Conservation (phyloP, 2,113 vertebrate genomes). For the Ifrita kowaldi region DNA sequence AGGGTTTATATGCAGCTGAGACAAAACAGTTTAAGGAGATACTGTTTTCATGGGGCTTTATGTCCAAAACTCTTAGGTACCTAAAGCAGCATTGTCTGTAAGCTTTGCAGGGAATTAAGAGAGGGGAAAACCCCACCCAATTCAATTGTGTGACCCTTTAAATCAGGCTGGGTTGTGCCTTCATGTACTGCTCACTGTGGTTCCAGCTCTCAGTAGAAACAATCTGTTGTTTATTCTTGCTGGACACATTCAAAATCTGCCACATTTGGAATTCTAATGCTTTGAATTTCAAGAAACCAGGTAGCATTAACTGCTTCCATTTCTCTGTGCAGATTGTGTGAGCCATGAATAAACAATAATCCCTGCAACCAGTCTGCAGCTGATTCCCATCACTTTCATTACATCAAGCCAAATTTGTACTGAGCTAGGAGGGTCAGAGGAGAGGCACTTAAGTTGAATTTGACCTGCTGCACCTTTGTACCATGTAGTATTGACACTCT, state of each 20-base stretch:
- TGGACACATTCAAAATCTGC: not conserved
- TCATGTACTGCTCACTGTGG: not conserved
- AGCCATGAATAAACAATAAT: not conserved
- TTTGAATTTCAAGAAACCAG: slow-evolving; percentile 3
- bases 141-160: not conserved
- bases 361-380: not conserved
- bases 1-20: not conserved
- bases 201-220: not conserved
- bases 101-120: not conserved
- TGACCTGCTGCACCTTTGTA: not conserved
- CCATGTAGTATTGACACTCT: not conserved
- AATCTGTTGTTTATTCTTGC: not conserved
- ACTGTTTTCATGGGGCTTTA: not conserved
- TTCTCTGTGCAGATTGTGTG: not conserved
- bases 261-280: not conserved
- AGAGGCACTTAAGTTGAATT: not conserved
- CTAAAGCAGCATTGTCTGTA: not conserved
- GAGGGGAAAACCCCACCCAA: not conserved
- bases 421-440: not conserved
- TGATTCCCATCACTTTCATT: not conserved
- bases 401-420: not conserved
- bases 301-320: not conserved
- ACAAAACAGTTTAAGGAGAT: not conserved
- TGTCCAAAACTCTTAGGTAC: not conserved
- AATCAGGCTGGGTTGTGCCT: not conserved